Evolutionary conservation across 2,888 invertebrate genomes (phyloP), one percentile per base, ranked within the genome.

Genomic region (Iphiclides podalirius): DNA sequence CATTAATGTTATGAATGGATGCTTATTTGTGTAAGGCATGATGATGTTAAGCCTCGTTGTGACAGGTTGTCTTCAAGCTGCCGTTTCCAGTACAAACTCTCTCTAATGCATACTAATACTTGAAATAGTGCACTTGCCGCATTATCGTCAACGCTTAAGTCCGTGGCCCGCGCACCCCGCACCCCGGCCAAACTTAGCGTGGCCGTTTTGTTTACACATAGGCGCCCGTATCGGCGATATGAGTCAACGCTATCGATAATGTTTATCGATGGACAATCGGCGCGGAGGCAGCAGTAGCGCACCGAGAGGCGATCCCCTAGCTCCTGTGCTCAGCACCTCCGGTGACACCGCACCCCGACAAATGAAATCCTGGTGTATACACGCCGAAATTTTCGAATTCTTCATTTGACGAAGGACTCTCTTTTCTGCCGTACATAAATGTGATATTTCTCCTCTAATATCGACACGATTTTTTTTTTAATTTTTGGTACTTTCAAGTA

Each of bases 341-440:
- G 15, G 37, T 47, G 20, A 23, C 14, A 11, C 23, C 9, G 13
- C 15, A 9, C 35, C 50, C 36, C 49, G 64, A 52, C 75, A 66
- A 72, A 80, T 84, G 82, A 67, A 64, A 59, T 67, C 75, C 51
- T 68, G 72, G 71, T 72, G 76, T 68, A 70, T 70, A 60, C 70
- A 73, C 72, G 72, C 73, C 66, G 69, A 83, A 72, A 70, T 79
- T 62, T 83, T 73, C 53, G 77, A 84, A 54, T 83, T 83, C 54
- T 84, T 80, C 49, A 83, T 85, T 86, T 85, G 84, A 85, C 80
- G 63, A 69, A 68, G 56, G 58, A 53, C 61, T 6, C 6, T 20
- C 20, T 20, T 20, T 6, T n/a, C n/a, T n/a, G n/a, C 20, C 3
- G 6, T 20, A 20, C 20, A 23, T 23, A 14, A 39, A 13, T n/a